These are phyloP conservation scores for Hyposoter dolosus DNA, from an alignment of 2,888 invertebrate species.

Conservation along the genomic window DNA sequence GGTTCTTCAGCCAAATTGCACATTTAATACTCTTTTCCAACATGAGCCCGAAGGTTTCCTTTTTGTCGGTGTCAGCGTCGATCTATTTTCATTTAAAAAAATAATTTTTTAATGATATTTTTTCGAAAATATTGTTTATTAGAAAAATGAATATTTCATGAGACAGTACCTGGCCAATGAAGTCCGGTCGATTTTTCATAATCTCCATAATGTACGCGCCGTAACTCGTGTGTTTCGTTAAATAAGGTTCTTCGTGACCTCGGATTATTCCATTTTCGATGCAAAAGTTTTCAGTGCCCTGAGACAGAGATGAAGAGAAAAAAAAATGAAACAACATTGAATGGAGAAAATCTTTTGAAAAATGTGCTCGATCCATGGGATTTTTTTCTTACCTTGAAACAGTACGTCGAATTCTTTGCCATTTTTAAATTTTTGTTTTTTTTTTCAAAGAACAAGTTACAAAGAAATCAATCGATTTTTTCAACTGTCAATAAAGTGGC, in stretches of 20 bases:
- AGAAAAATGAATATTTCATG: not conserved
- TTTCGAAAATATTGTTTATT: not conserved
- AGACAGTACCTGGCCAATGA: slow-evolving; percentile 72
- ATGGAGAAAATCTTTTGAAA: not conserved
- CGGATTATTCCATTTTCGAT: slow-evolving; percentile 65
- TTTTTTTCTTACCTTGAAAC: slow-evolving; percentile 49
- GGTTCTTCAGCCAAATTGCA: slow-evolving; percentile 77
- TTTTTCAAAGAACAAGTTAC: not conserved
- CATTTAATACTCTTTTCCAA: slow-evolving; percentile 75
- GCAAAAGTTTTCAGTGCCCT: slow-evolving; percentile 50
- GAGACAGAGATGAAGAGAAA: slow-evolving; percentile 14
- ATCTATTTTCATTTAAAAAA: slow-evolving; percentile 67
- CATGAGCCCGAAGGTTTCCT: slow-evolving; percentile 74
- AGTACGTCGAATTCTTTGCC: slow-evolving; percentile 54
- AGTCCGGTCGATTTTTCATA: slow-evolving; percentile 61
- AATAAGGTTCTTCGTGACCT: slow-evolving; percentile 46
- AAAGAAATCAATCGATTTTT: not conserved
- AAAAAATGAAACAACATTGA: not conserved
- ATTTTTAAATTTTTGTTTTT: slow-evolving; percentile 31
- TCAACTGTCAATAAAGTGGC: too few relatives aligned
- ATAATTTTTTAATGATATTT: not conserved
- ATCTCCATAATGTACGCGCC: slow-evolving; percentile 70
- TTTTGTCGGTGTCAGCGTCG: slow-evolving; percentile 71
- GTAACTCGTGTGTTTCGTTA: slow-evolving; percentile 53
- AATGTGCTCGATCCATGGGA: not conserved